Evolutionary conservation across 2,888 invertebrate species (phyloP).

Genomic region (Leucania comma): DNA sequence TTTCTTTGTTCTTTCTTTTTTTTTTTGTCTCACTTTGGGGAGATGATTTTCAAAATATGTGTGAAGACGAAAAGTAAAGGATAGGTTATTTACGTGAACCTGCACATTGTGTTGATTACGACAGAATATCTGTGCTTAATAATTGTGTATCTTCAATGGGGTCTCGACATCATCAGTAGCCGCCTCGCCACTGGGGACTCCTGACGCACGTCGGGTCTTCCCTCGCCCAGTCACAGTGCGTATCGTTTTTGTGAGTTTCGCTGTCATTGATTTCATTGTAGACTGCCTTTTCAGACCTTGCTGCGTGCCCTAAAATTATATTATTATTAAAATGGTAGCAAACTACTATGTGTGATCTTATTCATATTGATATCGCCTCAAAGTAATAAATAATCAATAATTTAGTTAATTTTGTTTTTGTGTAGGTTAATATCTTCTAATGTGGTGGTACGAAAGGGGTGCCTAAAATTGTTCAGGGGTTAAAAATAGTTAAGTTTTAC

Average conservation of each 20-base stretch:
- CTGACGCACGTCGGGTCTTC: constrained; percentile 19
- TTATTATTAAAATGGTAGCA: not conserved
- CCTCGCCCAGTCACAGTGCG: constrained; percentile 55
- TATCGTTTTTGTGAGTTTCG: constrained; percentile 65
- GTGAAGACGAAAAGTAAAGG: too few relatives aligned
- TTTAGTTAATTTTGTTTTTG: not conserved
- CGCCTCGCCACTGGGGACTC: not conserved
- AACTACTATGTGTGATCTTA: too few relatives aligned
- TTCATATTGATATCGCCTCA: not conserved
- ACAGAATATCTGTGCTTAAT: not conserved
- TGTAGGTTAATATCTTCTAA: too few relatives aligned
- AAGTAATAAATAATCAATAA: not conserved
- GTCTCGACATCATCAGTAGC: not conserved
- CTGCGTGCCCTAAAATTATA: constrained; percentile 35
- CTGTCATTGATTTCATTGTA: constrained; percentile 65
- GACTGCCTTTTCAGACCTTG: constrained; percentile 37
- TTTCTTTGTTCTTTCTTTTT: too few relatives aligned
- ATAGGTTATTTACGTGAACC: too few relatives aligned
- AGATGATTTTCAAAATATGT: too few relatives aligned
- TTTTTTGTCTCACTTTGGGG: too few relatives aligned
- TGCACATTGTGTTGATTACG: too few relatives aligned
- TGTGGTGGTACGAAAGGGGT: not conserved
- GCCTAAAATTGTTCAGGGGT: too few relatives aligned
- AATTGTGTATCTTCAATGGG: not conserved
- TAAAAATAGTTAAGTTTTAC: not conserved